Evolutionary conservation across 1,140 invertebrate genomes (phyloP), one percentile per base, ranked within the genome.

Genomic region (Pseudobourletiella spinata): DNA sequence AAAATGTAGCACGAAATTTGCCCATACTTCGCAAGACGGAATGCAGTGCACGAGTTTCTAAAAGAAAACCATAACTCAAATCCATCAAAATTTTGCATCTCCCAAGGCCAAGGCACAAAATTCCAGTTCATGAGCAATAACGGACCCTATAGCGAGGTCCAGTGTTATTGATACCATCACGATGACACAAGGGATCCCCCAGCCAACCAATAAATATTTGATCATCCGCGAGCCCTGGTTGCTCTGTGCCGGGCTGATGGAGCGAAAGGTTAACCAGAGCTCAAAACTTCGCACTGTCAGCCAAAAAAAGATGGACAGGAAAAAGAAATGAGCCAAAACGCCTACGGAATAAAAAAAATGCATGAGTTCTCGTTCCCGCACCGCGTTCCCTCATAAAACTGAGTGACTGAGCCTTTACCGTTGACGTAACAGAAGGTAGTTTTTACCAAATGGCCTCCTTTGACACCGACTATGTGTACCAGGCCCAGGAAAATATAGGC

Each of bases 401-500:
- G n/a, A n/a, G n/a, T n/a, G n/a, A n/a, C n/a, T n/a, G n/a, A n/a
- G n/a, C n/a, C n/a, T n/a, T n/a, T n/a, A 55, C 52, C 52, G 16
- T 35, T 29, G 3, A 55, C 22, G 29, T 55, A 55, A 32, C 52
- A 55, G 3, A 2, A 35, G 4, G 52, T 32, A 18, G 28, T 20
- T 6, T 35, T 24, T 6, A 39, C 22, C n/a, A 35, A 11, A 8
- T 8, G 4, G 4, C 4, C 6, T n/a, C 4, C 6, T 24, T 20
- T 39, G 28, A 14, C 20, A 2, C 29, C 26, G 25, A 55, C 39
- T 6, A 55, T 55, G 18, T 55, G 28, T 11, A 32, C 18, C 29
- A 22, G 26, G 4, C 60, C 63, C 0, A 65, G 58, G 28, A 69
- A 66, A 46, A 66, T 59, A 48, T 69, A 69, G 20, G 61, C 43